These are phyloP conservation scores for Barbus barbus DNA, from an alignment of 2,113 vertebrate species.

Conservation along the genomic window DNA sequence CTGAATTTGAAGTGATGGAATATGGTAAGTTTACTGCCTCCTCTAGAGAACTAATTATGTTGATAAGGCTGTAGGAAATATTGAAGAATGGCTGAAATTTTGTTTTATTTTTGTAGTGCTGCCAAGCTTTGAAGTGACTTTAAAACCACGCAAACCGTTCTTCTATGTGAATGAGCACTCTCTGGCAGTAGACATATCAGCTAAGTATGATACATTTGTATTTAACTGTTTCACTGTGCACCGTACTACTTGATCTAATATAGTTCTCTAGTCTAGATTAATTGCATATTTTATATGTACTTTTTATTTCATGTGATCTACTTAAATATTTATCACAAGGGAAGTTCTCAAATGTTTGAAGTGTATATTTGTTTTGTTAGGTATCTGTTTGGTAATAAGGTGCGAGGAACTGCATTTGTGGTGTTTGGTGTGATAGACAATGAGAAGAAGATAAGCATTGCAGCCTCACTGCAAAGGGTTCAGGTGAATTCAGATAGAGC, in stretches of 20 bases:
- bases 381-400: constrained; percentile 78
- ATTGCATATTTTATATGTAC: neutral
- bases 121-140: constrained; percentile 80
- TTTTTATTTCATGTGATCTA: neutral
- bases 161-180: constrained; percentile 74
- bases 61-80: neutral
- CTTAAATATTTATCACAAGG: neutral
- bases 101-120: constrained; percentile 61
- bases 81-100: neutral
- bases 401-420: constrained; percentile 76
- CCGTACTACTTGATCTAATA: no score
- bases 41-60: neutral
- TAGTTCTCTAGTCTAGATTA: neutral
- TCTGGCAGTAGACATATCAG: constrained; percentile 68
- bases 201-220: constrained; percentile 2
- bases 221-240: neutral
- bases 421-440: constrained; percentile 78
- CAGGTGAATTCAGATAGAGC: constrained; percentile 58
- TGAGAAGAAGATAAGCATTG: constrained; percentile 67
- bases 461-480: constrained; percentile 72
- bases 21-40: constrained; percentile 62
- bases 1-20: constrained; percentile 75
- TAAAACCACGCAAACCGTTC: constrained; percentile 69
- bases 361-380: constrained; percentile 44
- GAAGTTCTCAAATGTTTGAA: neutral